Base-by-base conservation (phyloP, 2,797 vertebrate species). In the Eremophila alpestris region DNA sequence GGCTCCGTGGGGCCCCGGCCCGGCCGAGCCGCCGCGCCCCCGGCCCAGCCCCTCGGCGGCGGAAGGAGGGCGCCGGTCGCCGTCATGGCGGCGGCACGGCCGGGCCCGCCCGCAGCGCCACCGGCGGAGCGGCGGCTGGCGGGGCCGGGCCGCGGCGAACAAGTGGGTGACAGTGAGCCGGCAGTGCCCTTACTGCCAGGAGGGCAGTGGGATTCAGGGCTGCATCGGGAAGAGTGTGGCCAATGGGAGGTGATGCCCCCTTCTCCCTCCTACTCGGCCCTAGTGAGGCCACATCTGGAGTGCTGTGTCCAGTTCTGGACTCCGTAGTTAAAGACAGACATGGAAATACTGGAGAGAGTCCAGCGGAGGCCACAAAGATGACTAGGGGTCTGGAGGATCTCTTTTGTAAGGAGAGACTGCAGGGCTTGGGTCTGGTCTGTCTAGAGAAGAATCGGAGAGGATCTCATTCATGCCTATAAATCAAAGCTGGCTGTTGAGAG, bases 161-260 rank as follows among this genome's bases (percentile, higher is more conserved):
- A 1, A 23, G 22, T 0, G 36, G 14, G 22, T 18, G 56, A 2
- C 49, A 6, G 0, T 14, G 75, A 43, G 38, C 20, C 23, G 38
- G 76, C 67, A 15, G n/a, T 4, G 46, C 30, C 60, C 30, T 5
- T 8, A 30, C 26, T 12, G 46, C 30, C 30, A 8, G 54, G 30
- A 29, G 34, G 19, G 41, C 12, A 3, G 0, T 10, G 41, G 13
- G 9, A 3, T 26, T 23, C 27, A 1, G 40, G n/a, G 34, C 4
- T 19, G 46, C 54, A 1, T 9, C 13, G 48, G 34, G 40, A 10
- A 30, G 21, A 74, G 62, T 13, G 26, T 27, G 62, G 30, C 34
- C 62, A 14, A 3, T 21, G 34, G 32, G 55, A 30, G 27, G 23
- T 5, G 70, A n/a, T 62, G 1, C 19, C 21, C 5, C 16, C 13